Base-by-base conservation (phyloP, 53 echinoderm and acorn worm species). In the Astropecten irregularis region DNA sequence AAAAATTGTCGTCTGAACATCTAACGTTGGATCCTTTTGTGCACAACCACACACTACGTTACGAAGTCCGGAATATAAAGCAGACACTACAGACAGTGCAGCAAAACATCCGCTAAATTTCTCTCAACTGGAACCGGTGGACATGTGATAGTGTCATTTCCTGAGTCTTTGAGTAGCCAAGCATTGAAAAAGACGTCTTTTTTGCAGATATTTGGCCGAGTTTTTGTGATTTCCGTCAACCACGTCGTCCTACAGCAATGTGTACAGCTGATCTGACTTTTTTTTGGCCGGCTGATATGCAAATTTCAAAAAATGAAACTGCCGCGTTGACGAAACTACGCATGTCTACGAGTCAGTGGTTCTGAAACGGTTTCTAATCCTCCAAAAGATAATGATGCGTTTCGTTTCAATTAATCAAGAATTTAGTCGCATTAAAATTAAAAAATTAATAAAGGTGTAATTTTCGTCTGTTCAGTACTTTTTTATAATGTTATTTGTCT, bases 301-400 rank as follows among this genome's bases (percentile, higher is more conserved):
- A 31, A 31, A 34, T 34, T 34, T n/a, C n/a, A 25, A 32, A 54
- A 37, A 65, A 42, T 68, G 3, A 62, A 79, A 61, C 60, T 79
- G 79, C 79, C 62, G 44, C 31, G 42, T 47, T 48, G 79, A 61
- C 79, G 34, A 33, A 44, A 50, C 4, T 68, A 15, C 46, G 42
- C 46, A 74, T 74, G 59, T 33, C 29, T 20, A 0, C 47, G 15
- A 26, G 46, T 46, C 18, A 4, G 61, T 40, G 61, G 51, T 58
- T 58, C 58, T 15, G 32, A 1, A 58, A 60, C 79, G 61, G 79
- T 79, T 79, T 79, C 62, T 79, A 48, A 27, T 26, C 40, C 9
- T n/a, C n/a, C n/a, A n/a, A n/a, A n/a, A n/a, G 11, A 32, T 61
- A 32, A 2, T 60, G 25, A 11, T 31, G 9, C 10, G 29, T 2